Conservation (phyloP, 2,113 vertebrate species). For the Malurus cyaneus region DNA sequence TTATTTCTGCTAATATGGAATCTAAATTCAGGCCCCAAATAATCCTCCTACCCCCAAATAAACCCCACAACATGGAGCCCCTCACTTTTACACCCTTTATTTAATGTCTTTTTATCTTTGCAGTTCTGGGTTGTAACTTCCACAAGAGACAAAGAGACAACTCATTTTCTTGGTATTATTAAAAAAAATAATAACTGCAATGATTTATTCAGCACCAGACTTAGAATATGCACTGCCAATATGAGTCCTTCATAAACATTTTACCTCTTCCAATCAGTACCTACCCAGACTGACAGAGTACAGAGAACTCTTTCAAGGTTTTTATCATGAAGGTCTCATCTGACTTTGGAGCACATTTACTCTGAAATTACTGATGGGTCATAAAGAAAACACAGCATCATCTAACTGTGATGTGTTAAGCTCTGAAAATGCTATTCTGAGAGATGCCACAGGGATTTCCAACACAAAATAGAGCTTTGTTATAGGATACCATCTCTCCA, state of each 20-base stretch:
- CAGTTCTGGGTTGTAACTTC: neutral
- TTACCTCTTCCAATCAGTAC: neutral
- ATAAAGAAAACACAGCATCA: neutral
- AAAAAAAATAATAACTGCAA: neutral
- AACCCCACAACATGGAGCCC: neutral
- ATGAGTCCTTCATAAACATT: neutral
- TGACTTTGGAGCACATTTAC: neutral
- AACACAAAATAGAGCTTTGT: neutral
- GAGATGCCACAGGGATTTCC: neutral
- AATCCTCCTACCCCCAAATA: neutral
- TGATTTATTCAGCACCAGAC: neutral
- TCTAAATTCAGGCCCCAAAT: neutral
- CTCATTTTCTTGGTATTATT: rapidly evolving
- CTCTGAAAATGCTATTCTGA: neutral
- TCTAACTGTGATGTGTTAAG: neutral
- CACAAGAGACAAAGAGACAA: neutral
- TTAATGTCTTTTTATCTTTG: neutral
- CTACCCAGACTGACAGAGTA: neutral
- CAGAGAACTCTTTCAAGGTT: neutral
- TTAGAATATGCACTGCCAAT: neutral
- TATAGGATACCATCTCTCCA: neutral
- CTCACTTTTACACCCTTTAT: neutral
- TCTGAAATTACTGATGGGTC: neutral
- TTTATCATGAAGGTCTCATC: neutral
- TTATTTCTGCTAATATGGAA: neutral